These are phyloP conservation scores for Thysanoteuthis rhombus DNA, from an alignment of 2,888 invertebrate species.

Conservation along the genomic window DNA sequence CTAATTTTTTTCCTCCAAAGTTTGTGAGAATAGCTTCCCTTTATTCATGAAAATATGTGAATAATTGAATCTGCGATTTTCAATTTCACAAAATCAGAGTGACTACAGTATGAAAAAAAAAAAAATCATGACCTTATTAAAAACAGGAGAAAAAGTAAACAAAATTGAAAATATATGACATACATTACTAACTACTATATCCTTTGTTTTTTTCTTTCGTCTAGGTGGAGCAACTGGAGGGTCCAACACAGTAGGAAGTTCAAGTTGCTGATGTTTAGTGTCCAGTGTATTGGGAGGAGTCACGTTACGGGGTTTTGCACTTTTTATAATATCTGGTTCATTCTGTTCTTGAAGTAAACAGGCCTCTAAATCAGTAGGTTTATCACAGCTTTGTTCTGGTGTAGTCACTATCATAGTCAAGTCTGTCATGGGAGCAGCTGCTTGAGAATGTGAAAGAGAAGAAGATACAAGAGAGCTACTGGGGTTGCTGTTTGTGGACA, in stretches of 20 bases:
- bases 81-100: too few relatives aligned
- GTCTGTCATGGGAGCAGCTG: slow-evolving; percentile 13
- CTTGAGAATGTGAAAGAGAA: background rate
- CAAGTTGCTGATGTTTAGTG: slow-evolving; percentile 71
- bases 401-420: background rate
- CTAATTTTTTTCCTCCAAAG: too few relatives aligned
- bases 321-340: slow-evolving; percentile 92
- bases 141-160: background rate
- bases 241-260: slow-evolving; percentile 50
- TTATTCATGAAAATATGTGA: too few relatives aligned
- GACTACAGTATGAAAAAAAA: too few relatives aligned
- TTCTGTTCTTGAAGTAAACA: slow-evolving; percentile 37
- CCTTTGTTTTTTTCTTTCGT: slow-evolving; percentile 55
- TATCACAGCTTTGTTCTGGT: slow-evolving; percentile 17
- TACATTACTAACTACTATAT: slow-evolving; percentile 20
- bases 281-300: slow-evolving; percentile 52
- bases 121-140: background rate
- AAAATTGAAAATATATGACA: background rate
- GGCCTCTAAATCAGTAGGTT: background rate
- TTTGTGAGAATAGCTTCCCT: too few relatives aligned
- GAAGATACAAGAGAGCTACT: background rate
- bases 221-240: slow-evolving; percentile 57
- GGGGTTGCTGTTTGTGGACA: background rate
- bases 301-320: slow-evolving; percentile 75
- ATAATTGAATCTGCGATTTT: too few relatives aligned